Evolutionary conservation across 1,140 invertebrate species (phyloP), one percentile per base, ranked within the genome.

Genomic region (Periplaneta americana): DNA sequence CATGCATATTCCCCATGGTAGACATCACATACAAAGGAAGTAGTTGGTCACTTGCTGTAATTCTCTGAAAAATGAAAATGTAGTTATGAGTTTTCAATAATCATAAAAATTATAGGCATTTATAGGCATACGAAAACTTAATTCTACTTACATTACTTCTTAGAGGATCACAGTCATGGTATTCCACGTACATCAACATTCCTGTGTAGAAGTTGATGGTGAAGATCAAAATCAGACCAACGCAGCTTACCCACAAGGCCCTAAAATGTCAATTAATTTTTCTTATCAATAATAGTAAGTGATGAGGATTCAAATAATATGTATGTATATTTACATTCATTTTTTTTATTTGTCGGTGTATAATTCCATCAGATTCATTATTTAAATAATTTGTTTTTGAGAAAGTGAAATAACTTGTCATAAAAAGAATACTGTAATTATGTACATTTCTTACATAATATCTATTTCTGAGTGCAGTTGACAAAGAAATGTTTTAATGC

Each of bases 1-100:
- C 80, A 22, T 48, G 66, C 37, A 80, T 28, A 37, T 80, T 32
- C n/a, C 95, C 94, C 88, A 97, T 92, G 13, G 91, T 91, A 82
- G 95, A 92, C 88, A 97, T 95, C 6, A 97, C 95, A 85, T 96
- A 97, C 75, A 93, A 92, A 0, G 96, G 96, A 85, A 97, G 89
- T n/a, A 97, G 87, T 88, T 97, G 92, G 87, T 96, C 95, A 17
- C 91, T 88, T 2, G 91, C 92, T 33, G 85, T 86, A 18, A 80
- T 34, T 37, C 32, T 35, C 80, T 80, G 66, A 57, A 36, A 74
- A 22, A 75, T n/a, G 28, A 11, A 75, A 75, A 75, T 28, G 2
- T 77, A 34, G 5, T 22, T 31, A 33, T 5, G 0, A 76, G 13
- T 76, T 17, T 11, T 28, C 32, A 76, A 17, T 48, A 48, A 1